These are phyloP conservation scores for Muricea muricata DNA, from an alignment of 92 coral and sea anemone species.

Conservation along the genomic window DNA sequence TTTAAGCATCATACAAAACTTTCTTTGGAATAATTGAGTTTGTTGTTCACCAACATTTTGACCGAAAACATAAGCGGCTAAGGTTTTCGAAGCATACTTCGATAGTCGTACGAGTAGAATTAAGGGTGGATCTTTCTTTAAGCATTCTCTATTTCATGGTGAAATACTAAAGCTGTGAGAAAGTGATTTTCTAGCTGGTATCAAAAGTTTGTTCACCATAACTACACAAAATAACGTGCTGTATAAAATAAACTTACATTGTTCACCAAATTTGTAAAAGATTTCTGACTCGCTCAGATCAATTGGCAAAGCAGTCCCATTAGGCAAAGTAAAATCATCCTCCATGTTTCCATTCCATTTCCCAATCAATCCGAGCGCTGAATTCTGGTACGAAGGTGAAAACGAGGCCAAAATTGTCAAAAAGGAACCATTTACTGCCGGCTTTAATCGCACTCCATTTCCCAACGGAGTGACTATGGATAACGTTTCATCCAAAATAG, in stretches of 20 bases:
- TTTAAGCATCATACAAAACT: too few species aligned
- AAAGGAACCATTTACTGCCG: constrained; percentile 36
- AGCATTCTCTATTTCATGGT: neutral
- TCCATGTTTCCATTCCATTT: constrained; percentile 66
- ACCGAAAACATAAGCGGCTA: too few species aligned
- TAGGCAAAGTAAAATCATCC: constrained; percentile 70
- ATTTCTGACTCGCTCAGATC: constrained; percentile 41
- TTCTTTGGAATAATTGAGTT: too few species aligned
- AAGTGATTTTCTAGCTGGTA: too few species aligned
- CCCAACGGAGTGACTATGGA: constrained; percentile 22
- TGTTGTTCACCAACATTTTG: too few species aligned
- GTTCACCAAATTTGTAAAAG: constrained; percentile 67
- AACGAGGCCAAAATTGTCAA: constrained; percentile 38
- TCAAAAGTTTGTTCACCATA: neutral
- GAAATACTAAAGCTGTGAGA: too few species aligned
- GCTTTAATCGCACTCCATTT: constrained; percentile 29
- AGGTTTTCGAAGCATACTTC: too few species aligned
- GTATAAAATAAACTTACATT: constrained; percentile 43
- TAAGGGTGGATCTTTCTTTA: too few species aligned
- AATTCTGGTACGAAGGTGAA: constrained; percentile 51
- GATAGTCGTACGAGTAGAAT: too few species aligned
- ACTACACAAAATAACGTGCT: too few species aligned
- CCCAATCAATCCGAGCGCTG: constrained; percentile 69
- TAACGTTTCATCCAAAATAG: neutral
- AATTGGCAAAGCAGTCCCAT: constrained; percentile 63